Percentiles rank a stretch among this genome's conserved stretches.
phyloP scores from a whole-genome alignment of 2,113 vertebrate species.

The Cyphomyrus discorhynchus region DNA sequence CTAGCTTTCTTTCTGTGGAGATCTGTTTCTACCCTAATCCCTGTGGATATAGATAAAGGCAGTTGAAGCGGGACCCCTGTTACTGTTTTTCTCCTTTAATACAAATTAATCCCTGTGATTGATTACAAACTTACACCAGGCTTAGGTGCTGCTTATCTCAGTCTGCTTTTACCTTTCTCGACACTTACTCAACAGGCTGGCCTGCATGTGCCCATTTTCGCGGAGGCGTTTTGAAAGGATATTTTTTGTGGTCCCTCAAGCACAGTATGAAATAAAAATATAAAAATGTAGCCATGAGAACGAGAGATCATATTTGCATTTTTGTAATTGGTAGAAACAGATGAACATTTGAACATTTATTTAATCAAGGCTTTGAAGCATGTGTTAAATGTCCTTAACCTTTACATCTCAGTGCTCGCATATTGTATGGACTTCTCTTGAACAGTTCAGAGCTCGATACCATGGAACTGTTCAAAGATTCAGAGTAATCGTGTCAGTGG shows the following conservation, averaged over 20 bases:
- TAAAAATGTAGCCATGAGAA: constrained; percentile 25
- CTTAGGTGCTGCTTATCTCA: constrained; percentile 59
- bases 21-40: constrained; percentile 53
- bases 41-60: constrained; percentile 56
- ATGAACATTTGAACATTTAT: constrained; percentile 54
- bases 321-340: constrained; percentile 55
- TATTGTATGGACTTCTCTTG: not conserved
- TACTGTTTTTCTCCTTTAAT: constrained; percentile 52
- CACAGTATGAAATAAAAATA: constrained; percentile 17
- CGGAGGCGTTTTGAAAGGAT: constrained; percentile 15
- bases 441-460: not conserved
- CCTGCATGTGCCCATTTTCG: not conserved
- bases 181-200: constrained; percentile 19
- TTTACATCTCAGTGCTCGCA: not conserved
- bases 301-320: constrained; percentile 35
- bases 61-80: constrained; percentile 39
- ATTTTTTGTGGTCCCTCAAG: not conserved
- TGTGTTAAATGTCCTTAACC: constrained; percentile 4
- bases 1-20: constrained; percentile 27
- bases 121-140: constrained; percentile 63
- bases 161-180: constrained; percentile 49
- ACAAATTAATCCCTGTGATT: constrained; percentile 67
- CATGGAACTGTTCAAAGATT: not conserved
- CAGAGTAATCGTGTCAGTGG: not conserved
- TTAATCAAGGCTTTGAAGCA: constrained; percentile 39